Evolutionary conservation across 2,113 vertebrate species (phyloP).

Genomic region (Tringa solitaria): DNA sequence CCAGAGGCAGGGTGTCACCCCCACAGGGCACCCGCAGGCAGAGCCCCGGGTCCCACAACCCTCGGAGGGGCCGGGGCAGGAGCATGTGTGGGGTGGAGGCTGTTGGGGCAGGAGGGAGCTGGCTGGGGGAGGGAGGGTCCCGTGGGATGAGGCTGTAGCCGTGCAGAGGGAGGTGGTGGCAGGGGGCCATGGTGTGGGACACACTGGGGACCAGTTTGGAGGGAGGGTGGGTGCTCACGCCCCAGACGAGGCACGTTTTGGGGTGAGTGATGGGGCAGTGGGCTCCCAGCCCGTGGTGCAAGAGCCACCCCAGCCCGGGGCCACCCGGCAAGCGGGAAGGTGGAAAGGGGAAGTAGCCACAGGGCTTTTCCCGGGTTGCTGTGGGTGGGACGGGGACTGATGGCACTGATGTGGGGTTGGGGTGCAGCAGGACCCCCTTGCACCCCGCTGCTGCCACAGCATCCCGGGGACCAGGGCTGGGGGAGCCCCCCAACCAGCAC

Average conservation of each 20-base stretch:
- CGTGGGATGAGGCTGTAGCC: accelerated
- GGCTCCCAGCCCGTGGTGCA: accelerated
- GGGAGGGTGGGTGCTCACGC: accelerated
- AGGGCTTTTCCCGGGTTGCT: not conserved
- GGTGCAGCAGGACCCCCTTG: not conserved
- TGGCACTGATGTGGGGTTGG: accelerated
- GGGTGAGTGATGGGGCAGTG: not conserved
- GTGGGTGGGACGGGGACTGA: accelerated
- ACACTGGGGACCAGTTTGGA: not conserved
- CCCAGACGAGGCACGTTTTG: accelerated
- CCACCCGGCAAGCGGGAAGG: not conserved
- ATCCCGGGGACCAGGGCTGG: not conserved
- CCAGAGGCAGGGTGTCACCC: not conserved
- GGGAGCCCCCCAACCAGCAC: not conserved
- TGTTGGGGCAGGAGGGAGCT: accelerated
- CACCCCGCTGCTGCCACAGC: accelerated
- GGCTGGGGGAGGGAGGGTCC: not conserved
- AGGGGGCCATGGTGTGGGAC: accelerated
- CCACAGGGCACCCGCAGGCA: not conserved
- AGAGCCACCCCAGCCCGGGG: not conserved
- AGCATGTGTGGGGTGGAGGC: accelerated
- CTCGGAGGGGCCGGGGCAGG: not conserved
- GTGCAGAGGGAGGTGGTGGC: not conserved
- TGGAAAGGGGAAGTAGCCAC: conserved; percentile 13
- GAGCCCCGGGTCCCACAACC: accelerated